Percentiles rank a stretch among this genome's conserved stretches.
Evolutionary conservation across 1,140 invertebrate species (phyloP).

Genomic region (Batillaria attramentaria): DNA sequence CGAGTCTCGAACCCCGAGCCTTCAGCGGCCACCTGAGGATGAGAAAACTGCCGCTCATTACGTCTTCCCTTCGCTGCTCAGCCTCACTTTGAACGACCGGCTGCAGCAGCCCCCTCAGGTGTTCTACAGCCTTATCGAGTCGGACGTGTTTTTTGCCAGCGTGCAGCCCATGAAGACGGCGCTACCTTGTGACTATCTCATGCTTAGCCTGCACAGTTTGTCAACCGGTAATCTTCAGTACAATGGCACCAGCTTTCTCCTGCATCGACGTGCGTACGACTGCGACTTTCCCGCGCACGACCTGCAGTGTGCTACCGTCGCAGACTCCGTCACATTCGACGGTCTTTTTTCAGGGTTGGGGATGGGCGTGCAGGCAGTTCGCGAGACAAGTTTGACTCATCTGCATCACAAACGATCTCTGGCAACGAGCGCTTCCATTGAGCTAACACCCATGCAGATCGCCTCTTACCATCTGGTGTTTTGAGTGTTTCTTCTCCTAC

Average conservation of each 20-base stretch:
- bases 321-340: slow-evolving; percentile 35
- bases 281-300: slow-evolving; percentile 53
- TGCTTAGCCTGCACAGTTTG: slow-evolving; percentile 58
- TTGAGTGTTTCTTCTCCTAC: background rate
- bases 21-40: background rate
- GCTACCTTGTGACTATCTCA: slow-evolving; percentile 60
- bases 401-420: slow-evolving; percentile 47
- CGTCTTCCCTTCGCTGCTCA: slow-evolving; percentile 55
- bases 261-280: slow-evolving; percentile 59
- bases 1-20: slow-evolving; percentile 34
- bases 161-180: slow-evolving; percentile 44
- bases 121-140: slow-evolving; percentile 53
- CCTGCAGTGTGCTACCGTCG: slow-evolving; percentile 47
- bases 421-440: slow-evolving; percentile 3
- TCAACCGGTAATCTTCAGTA: slow-evolving; percentile 54
- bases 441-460: slow-evolving; percentile 38
- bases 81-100: slow-evolving; percentile 49
- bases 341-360: slow-evolving; percentile 52
- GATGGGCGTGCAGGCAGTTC: slow-evolving; percentile 32
- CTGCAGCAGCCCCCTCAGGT: slow-evolving; percentile 56
- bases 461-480: slow-evolving; percentile 33
- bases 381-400: slow-evolving; percentile 62
- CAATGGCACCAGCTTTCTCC: slow-evolving; percentile 59
- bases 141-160: slow-evolving; percentile 47
- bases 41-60: slow-evolving; percentile 24